These are phyloP conservation scores for Dicrurus megarhynchus DNA, from an alignment of 2,113 vertebrate genomes.

Conservation along the genomic window DNA sequence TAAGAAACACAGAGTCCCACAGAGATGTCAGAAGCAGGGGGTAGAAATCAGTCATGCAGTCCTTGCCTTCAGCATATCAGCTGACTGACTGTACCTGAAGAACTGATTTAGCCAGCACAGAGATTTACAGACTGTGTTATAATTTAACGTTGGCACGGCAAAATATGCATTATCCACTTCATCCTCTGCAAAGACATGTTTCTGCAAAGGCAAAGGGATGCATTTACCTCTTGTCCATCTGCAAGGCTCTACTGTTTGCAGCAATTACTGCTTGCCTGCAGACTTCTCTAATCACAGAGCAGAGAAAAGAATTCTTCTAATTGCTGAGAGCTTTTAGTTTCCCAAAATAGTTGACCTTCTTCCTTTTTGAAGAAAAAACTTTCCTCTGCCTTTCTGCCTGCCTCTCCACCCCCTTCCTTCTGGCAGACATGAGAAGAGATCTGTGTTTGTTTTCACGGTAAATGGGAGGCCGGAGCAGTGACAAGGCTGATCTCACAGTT, in stretches of 20 bases:
- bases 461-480: not conserved
- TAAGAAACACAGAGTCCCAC: not conserved
- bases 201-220: not conserved
- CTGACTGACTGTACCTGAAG: not conserved
- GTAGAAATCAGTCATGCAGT: not conserved
- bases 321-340: conserved; percentile 45
- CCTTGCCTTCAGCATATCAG: not conserved
- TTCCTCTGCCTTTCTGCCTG: conserved; percentile 13
- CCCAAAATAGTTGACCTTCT: conserved; percentile 56
- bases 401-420: conserved; percentile 22
- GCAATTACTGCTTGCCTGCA: not conserved
- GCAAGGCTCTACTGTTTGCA: not conserved
- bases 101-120: not conserved
- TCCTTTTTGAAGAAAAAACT: conserved; percentile 38
- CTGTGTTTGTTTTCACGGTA: conserved; percentile 40
- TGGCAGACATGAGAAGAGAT: conserved; percentile 45
- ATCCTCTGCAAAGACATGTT: not conserved
- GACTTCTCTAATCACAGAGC: conserved; percentile 36
- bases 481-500: conserved; percentile 51
- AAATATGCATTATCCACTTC: not conserved
- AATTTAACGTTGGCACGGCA: not conserved
- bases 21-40: not conserved
- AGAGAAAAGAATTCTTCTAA: conserved; percentile 47
- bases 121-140: not conserved
- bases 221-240: not conserved